Evolutionary conservation across 2,888 invertebrate genomes (phyloP), one percentile per base, ranked within the genome.

Genomic region (Pilophorus perplexus): DNA sequence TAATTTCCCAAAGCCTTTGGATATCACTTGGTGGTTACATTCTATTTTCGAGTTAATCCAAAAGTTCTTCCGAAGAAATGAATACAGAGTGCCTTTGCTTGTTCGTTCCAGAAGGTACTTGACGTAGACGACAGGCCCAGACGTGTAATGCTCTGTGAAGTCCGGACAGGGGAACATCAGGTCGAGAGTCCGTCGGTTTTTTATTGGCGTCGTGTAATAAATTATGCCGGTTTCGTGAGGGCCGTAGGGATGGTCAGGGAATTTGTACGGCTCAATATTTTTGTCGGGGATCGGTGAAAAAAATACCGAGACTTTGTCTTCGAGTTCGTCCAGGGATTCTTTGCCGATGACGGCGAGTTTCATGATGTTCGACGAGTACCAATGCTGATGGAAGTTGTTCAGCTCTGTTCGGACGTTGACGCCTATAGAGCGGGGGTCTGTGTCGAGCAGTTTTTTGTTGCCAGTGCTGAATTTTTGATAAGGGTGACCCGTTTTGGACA

Each of bases 281-380:
- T 86, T 87, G 78, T 97, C 91, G 74, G 83, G 80, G 1, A 96
- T 90, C 46, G 79, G 80, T 0, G 84, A 81, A 80, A 97, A 96
- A 69, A 90, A 81, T 0, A 85, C 80, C 0, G 88, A 83, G 0
- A 90, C 88, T 80, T 93, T 84, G 25, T 81, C 79, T 76, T 93
- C 90, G 46, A 99, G 78, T 64, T 93, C 90, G 76, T 97, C 93
- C 37, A 98, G 80, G 20, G 84, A 83, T 78, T 98, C 96, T 90
- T 78, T 1, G 14, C 96, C 96, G 69, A 96, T 79, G 1, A 98
- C 85, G 62, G 88, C 85, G 8, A 97, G 79, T 2, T 86, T 85
- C 96, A 95, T 99, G 64, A 96, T 86, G 79, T 97, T 97, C 0
- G 96, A 83, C 0, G 97, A 97, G 78, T 99, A 99, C 88, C 91